Base-by-base conservation (phyloP, 2,797 vertebrate genomes). In the Sebastolobus alascanus region DNA sequence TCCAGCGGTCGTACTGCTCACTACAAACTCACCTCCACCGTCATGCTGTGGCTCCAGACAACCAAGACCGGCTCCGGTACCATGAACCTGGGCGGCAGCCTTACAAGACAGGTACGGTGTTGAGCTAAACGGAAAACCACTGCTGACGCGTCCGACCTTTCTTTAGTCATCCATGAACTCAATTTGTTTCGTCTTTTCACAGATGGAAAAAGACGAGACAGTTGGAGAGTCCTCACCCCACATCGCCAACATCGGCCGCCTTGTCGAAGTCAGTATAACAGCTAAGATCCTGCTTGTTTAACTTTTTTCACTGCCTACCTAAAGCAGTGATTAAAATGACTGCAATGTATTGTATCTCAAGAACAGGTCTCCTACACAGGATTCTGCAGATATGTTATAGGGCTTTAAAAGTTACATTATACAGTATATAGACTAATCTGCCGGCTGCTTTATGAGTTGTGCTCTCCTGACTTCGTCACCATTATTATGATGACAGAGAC, bases 31-130 rank as follows among this genome's bases (percentile, higher is more conserved):
- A 99, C 98, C 92, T 99, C 98, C 87, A 99, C 98, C 0, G 98
- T 99, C 94, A 99, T 99, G 98, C 96, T 99, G 84, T 99, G 98
- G 98, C 97, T 99, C 91, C 98, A 99, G 90, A 99, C 98, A 84
- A 99, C 98, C 73, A 99, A 99, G 90, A 97, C 96, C 0, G 98
- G 97, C 80, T 99, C 98, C 0, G 98, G 98, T 59, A 99, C 98
- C 86, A 99, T 99, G 98, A 99, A 99, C 95, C 96, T 99, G 2
- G 98, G 98, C 1, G 98, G 98, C 85, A 99, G 98, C 93, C 97
- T 99, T 8, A 99, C 98, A 88, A 97, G 98, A 97, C 98, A 99
- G 97, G 98, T 99, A 93, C 0, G 14, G 20, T 59, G 29, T 56
- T 8, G 6, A 25, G n/a, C 33, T 52, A 1, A 59, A 12, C 13